Base-by-base conservation (phyloP, 2,888 invertebrate species). In the Heterodera filipjevi region DNA sequence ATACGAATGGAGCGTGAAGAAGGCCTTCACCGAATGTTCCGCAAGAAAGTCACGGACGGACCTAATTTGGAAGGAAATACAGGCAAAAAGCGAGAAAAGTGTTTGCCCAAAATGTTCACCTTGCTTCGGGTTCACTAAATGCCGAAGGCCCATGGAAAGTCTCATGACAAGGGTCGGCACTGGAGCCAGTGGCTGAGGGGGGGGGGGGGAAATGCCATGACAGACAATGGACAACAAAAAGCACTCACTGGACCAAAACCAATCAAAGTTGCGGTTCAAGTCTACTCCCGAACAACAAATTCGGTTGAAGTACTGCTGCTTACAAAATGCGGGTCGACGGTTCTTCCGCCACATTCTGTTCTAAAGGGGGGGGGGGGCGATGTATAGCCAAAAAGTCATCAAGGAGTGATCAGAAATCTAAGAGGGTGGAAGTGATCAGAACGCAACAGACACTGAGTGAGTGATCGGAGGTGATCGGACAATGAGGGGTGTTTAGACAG, bases 281-380 rank as follows among this genome's bases (percentile, higher is more conserved):
- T 89, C 89, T 44, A 89, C 89, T 64, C 89, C 89, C 2, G 85
- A 78, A 66, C 89, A 89, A 80, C 89, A 89, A 27, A 86, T 81
- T 3, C 85, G 85, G 76, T 83, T 85, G 77, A 87, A 84, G 16
- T 84, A 82, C 46, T 81, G 84, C n/a, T 85, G 81, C 32, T 83
- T 81, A 79, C 89, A 89, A 30, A 79, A 77, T 3, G 86, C 84
- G 0, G 88, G 88, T 14, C 87, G 81, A 16, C 89, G 81, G 72
- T 89, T 89, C 81, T 89, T 89, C 3, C 89, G 81, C 89, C 89
- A 89, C 86, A 89, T 86, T 74, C 89, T 84, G 71, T 89, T 87
- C 85, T 77, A 49, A 39, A 71, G 53, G 19, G n/a, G 33, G 59
- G 19, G 49, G 22, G 35, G 39, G 46, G 16, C 19, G 27, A 27